These are phyloP conservation scores for Archaeoteleia sp. DNA, from an alignment of 2,888 invertebrate genomes.

Conservation along the genomic window DNA sequence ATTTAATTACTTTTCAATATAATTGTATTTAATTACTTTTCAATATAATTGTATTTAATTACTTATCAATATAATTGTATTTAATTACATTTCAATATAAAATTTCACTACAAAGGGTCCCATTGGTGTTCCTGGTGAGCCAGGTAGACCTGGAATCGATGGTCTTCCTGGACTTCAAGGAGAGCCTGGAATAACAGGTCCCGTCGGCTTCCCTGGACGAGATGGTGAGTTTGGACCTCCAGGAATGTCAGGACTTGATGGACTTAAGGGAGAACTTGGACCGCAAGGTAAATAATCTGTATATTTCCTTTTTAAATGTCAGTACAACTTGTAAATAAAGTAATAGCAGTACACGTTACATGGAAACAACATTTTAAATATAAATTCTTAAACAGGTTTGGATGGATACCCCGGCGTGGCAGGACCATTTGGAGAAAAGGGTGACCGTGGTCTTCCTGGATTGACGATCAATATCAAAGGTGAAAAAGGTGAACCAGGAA, in stretches of 20 bases:
- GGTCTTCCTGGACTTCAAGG: conserved; percentile 81
- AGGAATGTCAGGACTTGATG: conserved; percentile 77
- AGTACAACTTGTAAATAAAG: too few relatives aligned
- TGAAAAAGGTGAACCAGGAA: conserved; percentile 76
- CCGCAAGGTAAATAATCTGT: conserved; percentile 69
- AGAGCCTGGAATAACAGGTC: conserved; percentile 79
- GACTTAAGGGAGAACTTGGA: conserved; percentile 78
- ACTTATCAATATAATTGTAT: too few relatives aligned
- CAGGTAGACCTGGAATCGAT: conserved; percentile 79
- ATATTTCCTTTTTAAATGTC: too few relatives aligned
- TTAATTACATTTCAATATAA: too few relatives aligned
- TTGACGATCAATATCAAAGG: conserved; percentile 76
- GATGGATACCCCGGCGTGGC: conserved; percentile 76
- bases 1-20: too few relatives aligned
- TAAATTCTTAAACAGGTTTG: conserved; percentile 58
- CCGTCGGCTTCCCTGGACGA: conserved; percentile 80
- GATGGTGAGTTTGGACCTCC: conserved; percentile 84
- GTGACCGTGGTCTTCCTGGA: conserved; percentile 78
- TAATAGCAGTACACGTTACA: too few relatives aligned
- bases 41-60: background rate
- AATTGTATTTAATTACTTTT: too few relatives aligned
- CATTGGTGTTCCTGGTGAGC: conserved; percentile 77
- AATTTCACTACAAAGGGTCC: conserved; percentile 73
- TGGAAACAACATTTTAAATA: background rate
- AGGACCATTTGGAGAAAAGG: conserved; percentile 79